Base-by-base conservation (phyloP, 2,113 vertebrate genomes). In the Glaucidium brasilianum region DNA sequence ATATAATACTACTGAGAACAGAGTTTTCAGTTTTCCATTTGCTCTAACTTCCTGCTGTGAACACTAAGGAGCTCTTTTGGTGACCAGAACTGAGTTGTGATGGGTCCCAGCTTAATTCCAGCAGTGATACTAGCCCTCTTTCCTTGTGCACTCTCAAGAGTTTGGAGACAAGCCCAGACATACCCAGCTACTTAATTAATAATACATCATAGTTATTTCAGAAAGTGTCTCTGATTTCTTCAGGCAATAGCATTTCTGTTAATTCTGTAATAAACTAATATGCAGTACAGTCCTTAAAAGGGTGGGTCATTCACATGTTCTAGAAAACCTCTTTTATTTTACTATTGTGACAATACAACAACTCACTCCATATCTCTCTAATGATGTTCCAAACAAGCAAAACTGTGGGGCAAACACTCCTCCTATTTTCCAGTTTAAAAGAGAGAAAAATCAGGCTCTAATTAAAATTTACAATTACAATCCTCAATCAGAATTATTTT, bases 191-290 rank as follows among this genome's bases (percentile, higher is more conserved):
- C 79, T 87, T 92, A 80, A 93, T 96, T 84, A 94, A 90, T 92
- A 95, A 94, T 90, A 82, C 35, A 88, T 76, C 68, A 95, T 25
- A 93, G 60, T 87, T 95, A 87, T 55, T 96, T 90, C 93, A 88
- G 80, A 93, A 95, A 95, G 92, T 5, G 4, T 43, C 76, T 86
- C 66, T 35, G 43, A 81, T 91, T 84, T 94, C 92, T 96, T 92
- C 45, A 94, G 69, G 79, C 37, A 0, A 62, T 9, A 85, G 14
- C 30, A 55, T 75, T 94, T 84, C 50, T 85, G 55, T 79, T 85
- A 82, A 77, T 88, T 88, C 63, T 84, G 39, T 60, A 82, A 83
- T 56, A 92, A 92, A 85, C 11, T 63, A 60, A 37, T 32, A 74
- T 7, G 16, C 9, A 75, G n/a, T 53, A 47, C 17, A 32, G 77